Base-by-base conservation (phyloP, 2,888 invertebrate genomes). In the Scotopteryx bipunctaria region DNA sequence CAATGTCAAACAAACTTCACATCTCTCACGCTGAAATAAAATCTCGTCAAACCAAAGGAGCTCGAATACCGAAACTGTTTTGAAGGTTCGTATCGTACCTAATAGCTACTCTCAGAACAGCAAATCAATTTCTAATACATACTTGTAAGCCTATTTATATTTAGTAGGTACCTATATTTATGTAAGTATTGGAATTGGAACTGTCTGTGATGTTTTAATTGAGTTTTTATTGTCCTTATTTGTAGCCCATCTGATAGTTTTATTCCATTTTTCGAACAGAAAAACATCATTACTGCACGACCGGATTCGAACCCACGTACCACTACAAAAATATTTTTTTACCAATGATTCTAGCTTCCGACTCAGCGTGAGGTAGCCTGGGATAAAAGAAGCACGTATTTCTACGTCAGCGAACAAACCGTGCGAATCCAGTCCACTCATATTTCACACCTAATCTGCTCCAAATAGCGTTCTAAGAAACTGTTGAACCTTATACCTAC, bases 371-470 rank as follows among this genome's bases (percentile, higher is more conserved):
- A 35, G 17, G 14, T 17, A 16, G 33, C 38, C 8, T 9, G 8
- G 5, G 27, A 8, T 5, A 29, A 15, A n/a, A 3, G 13, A 45
- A 48, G 64, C 76, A 75, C 76, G 77, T 73, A 67, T 46, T 9
- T 9, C 17, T 13, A 19, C 53, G 57, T 42, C 61, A 43, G 32
- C 47, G 35, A 47, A 31, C 6, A 45, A 60, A 58, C 58, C 70
- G 71, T 70, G 70, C 70, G 69, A 70, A 67, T 63, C 63, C 59
- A 54, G 43, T 51, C 41, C 55, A 42, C 50, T 56, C 59, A 59
- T 62, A 67, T 64, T 72, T 74, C 74, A 74, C 75, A 71, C 66
- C 62, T 43, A 64, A 63, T 59, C 27, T 3, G 23, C 23, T 11
- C 33, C 33, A 21, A 33, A 43, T 33, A 43, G 5, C 9, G 5